A percentile compares a stretch with the other conserved stretches of the same genome.
These are phyloP conservation scores for Gopherus evgoodei DNA, from an alignment of 2,113 vertebrate genomes.

Conservation along the genomic window DNA sequence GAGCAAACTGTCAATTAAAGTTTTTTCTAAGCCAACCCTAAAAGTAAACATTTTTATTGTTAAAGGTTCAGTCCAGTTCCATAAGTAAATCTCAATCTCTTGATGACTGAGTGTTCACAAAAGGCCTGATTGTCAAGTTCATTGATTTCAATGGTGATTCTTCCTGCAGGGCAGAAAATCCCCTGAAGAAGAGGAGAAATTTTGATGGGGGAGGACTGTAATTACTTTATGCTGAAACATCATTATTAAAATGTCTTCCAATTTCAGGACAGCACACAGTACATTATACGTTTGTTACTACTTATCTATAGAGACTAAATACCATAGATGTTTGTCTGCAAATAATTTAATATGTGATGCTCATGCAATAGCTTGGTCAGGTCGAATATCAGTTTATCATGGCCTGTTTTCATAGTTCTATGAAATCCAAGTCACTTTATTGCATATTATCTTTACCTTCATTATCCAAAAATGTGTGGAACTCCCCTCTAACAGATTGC, in stretches of 20 bases:
- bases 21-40: neutral
- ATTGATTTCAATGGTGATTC: neutral
- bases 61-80: neutral
- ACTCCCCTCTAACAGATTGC: constrained; percentile 14
- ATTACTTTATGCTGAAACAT: neutral
- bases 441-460: neutral
- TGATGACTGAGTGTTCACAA: neutral
- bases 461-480: constrained; percentile 24
- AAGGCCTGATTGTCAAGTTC: neutral
- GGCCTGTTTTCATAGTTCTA: neutral
- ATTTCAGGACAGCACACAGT: neutral
- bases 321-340: neutral
- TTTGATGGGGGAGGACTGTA: neutral
- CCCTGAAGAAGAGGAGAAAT: neutral
- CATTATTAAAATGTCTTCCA: constrained; percentile 6
- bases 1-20: neutral
- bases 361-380: constrained; percentile 24
- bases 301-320: neutral
- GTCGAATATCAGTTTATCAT: constrained; percentile 5
- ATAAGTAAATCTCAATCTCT: neutral
- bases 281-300: neutral
- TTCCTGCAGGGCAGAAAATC: neutral
- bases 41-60: neutral
- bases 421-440: neutral
- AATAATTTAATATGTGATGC: neutral